Base-by-base conservation (phyloP, 64 coral and sea anemone genomes). In the Pocillopora damicornis region DNA sequence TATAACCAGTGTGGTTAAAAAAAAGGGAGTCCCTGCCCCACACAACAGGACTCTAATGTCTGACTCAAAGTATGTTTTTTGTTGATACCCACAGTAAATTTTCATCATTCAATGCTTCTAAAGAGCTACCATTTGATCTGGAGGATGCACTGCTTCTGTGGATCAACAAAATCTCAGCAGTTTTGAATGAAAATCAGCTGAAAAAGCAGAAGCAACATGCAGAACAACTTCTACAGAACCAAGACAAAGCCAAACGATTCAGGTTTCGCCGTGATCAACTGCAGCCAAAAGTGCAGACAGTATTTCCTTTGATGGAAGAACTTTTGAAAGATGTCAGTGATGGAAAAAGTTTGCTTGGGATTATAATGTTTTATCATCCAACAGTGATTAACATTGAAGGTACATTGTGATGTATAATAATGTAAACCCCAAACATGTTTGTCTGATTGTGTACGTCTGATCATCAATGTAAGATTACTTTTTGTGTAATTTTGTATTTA, bases 61-160 rank as follows among this genome's bases (percentile, higher is more conserved):
- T 51, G 42, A 51, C 42, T 38, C 69, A 35, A 80, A n/a, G 16
- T 2, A 30, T 23, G 78, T 35, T 35, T 83, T n/a, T 51, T 58
- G 75, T 74, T 23, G 61, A 76, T 25, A 79, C 38, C 62, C 42
- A 16, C 75, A 99, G 97, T 78, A 95, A 88, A 60, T 90, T 99
- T 61, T 92, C 97, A 35, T 81, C 93, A 90, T 99, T 99, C 63
- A 95, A 95, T 84, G 90, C 97, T 42, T 99, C 97, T 61, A 87
- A 88, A 88, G 97, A 99, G 72, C 93, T 99, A 2, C 97, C 97
- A 0, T 99, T 99, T 91, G 97, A 99, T 72, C 59, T 99, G 34
- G 97, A 99, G 59, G 97, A 99, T 73, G 88, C 97, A 11, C 72
- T 99, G 15, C 90, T 99, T 14, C 87, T 99, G 1, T 99, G 97